Evolutionary conservation across 2,113 vertebrate species (phyloP), one percentile per base, ranked within the genome.

Genomic region (Alexandromys fortis): DNA sequence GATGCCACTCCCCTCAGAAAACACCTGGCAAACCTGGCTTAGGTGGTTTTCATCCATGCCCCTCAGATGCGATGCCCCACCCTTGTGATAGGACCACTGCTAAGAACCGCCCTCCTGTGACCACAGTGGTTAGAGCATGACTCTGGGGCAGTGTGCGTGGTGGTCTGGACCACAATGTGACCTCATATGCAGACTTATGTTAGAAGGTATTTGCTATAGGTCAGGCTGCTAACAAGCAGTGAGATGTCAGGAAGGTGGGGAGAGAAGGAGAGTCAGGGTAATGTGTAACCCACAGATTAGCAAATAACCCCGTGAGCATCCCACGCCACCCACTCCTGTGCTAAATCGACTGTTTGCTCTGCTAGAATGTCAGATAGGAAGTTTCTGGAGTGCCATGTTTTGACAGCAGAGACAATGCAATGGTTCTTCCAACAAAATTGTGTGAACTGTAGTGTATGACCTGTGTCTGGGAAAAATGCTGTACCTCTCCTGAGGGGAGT

Each of bases 361-460:
- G 89, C 52, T 76, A 38, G 75, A 95, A 91, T 90, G 92, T 76
- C 87, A 85, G 88, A 68, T 87, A 89, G 11, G 33, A 79, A 77
- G 76, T 83, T 77, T 89, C 91, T 92, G 96, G 93, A 92, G 89
- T 96, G 89, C 52, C 72, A 38, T 30, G 49, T 94, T 92, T 90
- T 61, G 65, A 90, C 58, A 90, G 35, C 78, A 45, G 63, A 95
- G 86, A 86, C 81, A 77, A 24, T 85, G n/a, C 81, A 77, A 28
- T 85, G n/a, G 42, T 85, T 94, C 45, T 92, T 94, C 82, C 52
- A 90, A 63, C 42, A 85, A 19, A 76, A 2, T 1, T 65, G 38
- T 90, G 3, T 86, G 45, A 95, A 52, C 68, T 55, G 3, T 49
- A 26, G 73, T 87, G 11, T 35, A 4, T 38, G 70, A 58, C 17